Percentiles rank a stretch among this genome's conserved stretches.
Evolutionary conservation across 1,140 invertebrate genomes (phyloP).

Genomic region (Rhopalosiphum padi): DNA sequence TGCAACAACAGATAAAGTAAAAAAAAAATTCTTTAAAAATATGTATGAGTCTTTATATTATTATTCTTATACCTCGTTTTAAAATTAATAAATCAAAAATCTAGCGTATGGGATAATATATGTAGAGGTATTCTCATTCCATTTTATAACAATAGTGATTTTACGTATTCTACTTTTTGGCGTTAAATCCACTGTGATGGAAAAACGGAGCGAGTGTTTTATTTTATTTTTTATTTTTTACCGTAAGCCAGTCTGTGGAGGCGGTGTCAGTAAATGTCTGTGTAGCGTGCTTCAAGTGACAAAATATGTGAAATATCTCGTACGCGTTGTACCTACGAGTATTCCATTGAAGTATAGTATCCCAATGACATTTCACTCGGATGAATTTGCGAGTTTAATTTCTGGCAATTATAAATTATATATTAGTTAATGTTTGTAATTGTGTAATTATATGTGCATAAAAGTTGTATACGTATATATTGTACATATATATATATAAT

Average conservation of each 20-base stretch:
- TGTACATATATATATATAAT: background rate
- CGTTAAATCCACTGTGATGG: background rate
- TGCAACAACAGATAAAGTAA: too few species aligned
- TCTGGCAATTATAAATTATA: background rate
- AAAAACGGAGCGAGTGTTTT: background rate
- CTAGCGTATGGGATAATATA: background rate
- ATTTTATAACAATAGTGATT: background rate
- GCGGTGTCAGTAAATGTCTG: background rate
- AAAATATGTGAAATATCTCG: background rate
- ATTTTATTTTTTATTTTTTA: background rate
- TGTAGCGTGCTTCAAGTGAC: background rate
- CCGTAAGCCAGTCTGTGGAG: background rate
- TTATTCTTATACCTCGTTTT: background rate
- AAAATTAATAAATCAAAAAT: background rate
- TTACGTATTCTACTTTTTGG: background rate
- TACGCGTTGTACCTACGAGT: background rate
- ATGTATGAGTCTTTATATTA: background rate
- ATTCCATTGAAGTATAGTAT: background rate
- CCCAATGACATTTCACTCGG: background rate
- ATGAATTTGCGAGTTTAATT: background rate
- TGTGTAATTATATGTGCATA: slow-evolving; percentile 17
- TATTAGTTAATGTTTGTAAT: background rate
- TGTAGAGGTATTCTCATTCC: background rate
- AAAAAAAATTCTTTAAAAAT: background rate
- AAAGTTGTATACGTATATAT: background rate